Conservation (phyloP, 2,113 vertebrate genomes). For the Climacteris rufus region DNA sequence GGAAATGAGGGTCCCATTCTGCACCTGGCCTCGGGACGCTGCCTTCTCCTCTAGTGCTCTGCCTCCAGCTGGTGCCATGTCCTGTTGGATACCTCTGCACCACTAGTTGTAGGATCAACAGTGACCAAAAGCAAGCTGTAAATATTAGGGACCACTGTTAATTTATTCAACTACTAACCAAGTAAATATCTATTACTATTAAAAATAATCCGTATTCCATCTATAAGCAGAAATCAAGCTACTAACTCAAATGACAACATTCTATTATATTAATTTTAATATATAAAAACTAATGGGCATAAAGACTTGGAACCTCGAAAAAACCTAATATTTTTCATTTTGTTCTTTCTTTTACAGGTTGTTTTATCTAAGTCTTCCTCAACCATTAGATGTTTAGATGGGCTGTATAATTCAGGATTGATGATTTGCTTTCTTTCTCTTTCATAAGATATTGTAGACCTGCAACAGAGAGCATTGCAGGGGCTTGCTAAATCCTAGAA, state of each 20-base stretch:
- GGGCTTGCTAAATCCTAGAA: neutral
- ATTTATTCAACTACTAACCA: neutral
- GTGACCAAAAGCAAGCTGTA: neutral
- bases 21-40: neutral
- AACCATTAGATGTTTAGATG: neutral
- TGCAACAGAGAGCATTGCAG: neutral
- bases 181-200: rapidly evolving
- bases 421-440: neutral
- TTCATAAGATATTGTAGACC: neutral
- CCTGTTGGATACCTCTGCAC: neutral
- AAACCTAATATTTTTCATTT: rapidly evolving
- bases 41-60: rapidly evolving
- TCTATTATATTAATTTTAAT: neutral
- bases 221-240: neutral
- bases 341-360: neutral
- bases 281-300: neutral
- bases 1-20: neutral
- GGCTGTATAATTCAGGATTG: neutral
- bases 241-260: neutral
- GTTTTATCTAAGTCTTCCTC: neutral
- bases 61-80: neutral
- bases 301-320: neutral
- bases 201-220: neutral
- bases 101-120: neutral
- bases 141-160: neutral